Conservation (phyloP, 1,140 invertebrate genomes). For the Drosophila willistoni region DNA sequence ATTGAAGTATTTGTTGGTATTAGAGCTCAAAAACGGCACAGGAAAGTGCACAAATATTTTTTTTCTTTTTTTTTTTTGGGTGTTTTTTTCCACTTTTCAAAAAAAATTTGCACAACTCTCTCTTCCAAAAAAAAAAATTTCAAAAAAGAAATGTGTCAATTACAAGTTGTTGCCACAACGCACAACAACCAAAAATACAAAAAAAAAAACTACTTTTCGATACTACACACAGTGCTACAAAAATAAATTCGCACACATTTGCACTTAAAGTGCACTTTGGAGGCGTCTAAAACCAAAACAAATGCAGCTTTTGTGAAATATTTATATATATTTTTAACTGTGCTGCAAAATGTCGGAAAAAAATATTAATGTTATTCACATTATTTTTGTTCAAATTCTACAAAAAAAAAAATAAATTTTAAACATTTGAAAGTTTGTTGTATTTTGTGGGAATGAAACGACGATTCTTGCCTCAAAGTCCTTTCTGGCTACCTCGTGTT, state of each 20-base stretch:
- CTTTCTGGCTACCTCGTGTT: conserved; percentile 96
- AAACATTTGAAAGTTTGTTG: neutral
- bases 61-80: conserved; percentile 31
- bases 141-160: neutral
- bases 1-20: conserved; percentile 2
- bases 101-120: conserved; percentile 58
- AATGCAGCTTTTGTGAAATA: conserved; percentile 51
- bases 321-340: conserved; percentile 67
- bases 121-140: conserved; percentile 10
- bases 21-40: conserved; percentile 36
- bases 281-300: neutral
- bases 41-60: conserved; percentile 52
- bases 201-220: conserved; percentile 26
- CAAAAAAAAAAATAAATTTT: neutral
- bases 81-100: conserved; percentile 36
- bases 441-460: neutral
- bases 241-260: conserved; percentile 38
- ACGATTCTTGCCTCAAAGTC: conserved; percentile 90
- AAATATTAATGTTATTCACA: conserved; percentile 1
- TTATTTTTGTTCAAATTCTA: conserved; percentile 21
- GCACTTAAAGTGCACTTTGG: conserved; percentile 10
- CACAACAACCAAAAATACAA: neutral
- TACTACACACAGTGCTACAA: conserved; percentile 28
- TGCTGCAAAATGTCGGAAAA: conserved; percentile 30
- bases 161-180: conserved; percentile 1